Evolutionary conservation across 1,140 invertebrate species (phyloP).

Genomic region (Trypoxylus dichotomus): DNA sequence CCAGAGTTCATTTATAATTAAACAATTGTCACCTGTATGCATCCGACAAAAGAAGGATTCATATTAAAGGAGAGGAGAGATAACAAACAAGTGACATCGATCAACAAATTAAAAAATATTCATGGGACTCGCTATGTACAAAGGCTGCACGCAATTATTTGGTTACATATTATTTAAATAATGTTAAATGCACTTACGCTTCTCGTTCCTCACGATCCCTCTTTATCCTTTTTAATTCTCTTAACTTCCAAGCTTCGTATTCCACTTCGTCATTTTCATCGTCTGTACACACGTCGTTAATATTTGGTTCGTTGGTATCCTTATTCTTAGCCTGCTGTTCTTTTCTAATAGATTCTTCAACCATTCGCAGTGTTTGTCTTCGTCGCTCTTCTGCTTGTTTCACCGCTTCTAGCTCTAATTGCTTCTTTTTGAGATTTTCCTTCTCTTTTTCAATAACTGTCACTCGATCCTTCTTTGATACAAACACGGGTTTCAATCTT

Average conservation of each 20-base stretch:
- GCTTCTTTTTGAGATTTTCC: slow-evolving; percentile 82
- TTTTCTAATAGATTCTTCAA: slow-evolving; percentile 86
- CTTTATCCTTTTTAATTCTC: slow-evolving; percentile 95
- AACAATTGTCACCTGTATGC: no score
- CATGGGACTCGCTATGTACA: no score
- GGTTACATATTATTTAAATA: not conserved
- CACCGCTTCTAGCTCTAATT: slow-evolving; percentile 76
- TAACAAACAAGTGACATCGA: no score
- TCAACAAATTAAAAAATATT: no score
- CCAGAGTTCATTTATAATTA: no score
- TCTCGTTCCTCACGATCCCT: slow-evolving; percentile 94
- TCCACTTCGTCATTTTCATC: slow-evolving; percentile 98
- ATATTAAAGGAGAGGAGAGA: no score
- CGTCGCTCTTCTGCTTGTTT: slow-evolving; percentile 81
- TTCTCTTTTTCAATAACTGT: slow-evolving; percentile 94
- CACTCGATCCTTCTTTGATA: slow-evolving; percentile 90
- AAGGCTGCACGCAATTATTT: no score
- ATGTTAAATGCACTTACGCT: slow-evolving; percentile 63
- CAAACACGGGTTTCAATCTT: slow-evolving; percentile 95
- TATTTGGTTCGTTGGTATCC: slow-evolving; percentile 64
- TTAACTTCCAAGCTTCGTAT: slow-evolving; percentile 96
- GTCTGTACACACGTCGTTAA: slow-evolving; percentile 93
- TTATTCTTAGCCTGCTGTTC: slow-evolving; percentile 63
- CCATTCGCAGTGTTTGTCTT: slow-evolving; percentile 83
- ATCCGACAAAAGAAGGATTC: no score